phyloP scores from a whole-genome alignment of 2,797 vertebrate species.

The Cryptoprocta ferox region DNA sequence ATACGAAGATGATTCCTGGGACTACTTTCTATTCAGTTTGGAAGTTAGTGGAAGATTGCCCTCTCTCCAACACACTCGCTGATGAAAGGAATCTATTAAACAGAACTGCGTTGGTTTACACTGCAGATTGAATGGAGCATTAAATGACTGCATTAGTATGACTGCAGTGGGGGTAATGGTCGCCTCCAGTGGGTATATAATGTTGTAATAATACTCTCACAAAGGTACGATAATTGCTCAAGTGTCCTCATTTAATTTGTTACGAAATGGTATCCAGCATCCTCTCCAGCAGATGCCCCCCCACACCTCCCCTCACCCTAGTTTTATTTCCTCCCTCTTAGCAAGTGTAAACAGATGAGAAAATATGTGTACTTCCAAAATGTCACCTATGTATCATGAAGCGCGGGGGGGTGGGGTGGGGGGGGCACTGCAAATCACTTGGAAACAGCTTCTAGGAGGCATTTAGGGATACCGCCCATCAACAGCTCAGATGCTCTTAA shows the following conservation, averaged over 20 bases:
- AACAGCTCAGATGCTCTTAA: slow-evolving; percentile 31
- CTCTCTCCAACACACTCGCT: neutral
- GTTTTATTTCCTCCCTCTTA: neutral
- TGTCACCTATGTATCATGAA: slow-evolving; percentile 29
- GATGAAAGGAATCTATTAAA: slow-evolving; percentile 49
- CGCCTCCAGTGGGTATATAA: slow-evolving; percentile 17
- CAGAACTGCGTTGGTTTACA: slow-evolving; percentile 67
- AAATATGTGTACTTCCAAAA: slow-evolving; percentile 47
- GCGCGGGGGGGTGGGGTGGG: neutral
- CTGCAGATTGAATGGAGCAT: slow-evolving; percentile 77
- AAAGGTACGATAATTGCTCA: slow-evolving; percentile 22
- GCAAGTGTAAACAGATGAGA: slow-evolving; percentile 47
- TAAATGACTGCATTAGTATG: slow-evolving; percentile 65
- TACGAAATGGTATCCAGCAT: neutral
- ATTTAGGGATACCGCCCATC: neutral
- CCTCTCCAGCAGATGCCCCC: neutral
- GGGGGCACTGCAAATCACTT: slow-evolving; percentile 9
- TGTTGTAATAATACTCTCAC: slow-evolving; percentile 31
- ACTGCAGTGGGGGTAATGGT: slow-evolving; percentile 80
- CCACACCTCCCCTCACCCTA: neutral
- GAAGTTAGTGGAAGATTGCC: slow-evolving; percentile 42
- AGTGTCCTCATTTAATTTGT: neutral
- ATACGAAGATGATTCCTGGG: neutral
- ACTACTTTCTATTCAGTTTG: slow-evolving; percentile 55
- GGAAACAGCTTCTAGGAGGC: slow-evolving; percentile 37